A percentile compares a stretch with the other conserved stretches of the same genome.
Conservation (phyloP, 2,113 vertebrate genomes). For the Macquaria ambigua region DNA sequence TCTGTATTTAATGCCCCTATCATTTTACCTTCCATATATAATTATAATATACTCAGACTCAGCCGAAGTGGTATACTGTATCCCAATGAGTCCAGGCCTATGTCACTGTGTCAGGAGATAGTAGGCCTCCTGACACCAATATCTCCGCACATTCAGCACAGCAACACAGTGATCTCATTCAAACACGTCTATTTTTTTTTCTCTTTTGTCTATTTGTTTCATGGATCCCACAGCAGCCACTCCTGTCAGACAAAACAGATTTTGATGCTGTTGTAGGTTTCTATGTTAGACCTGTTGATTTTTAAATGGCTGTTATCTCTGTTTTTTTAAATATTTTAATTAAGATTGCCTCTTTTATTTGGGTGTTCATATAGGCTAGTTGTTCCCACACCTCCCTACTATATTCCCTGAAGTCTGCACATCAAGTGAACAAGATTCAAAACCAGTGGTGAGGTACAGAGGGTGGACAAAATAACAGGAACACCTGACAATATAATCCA, state of each 20-base stretch:
- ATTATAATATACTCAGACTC: not conserved
- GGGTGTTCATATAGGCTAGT: not conserved
- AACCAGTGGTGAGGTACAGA: not conserved
- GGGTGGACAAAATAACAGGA: constrained; percentile 8
- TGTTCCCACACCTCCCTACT: not conserved
- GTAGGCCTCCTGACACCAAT: constrained; percentile 82
- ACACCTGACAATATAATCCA: not conserved
- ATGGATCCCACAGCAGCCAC: constrained; percentile 34
- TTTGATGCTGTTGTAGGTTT: not conserved
- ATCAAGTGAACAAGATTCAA: not conserved
- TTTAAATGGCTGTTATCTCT: not conserved
- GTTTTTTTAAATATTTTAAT: not conserved
- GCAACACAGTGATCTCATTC: constrained; percentile 77
- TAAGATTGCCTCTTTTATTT: not conserved
- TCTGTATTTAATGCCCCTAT: not conserved
- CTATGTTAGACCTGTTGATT: not conserved
- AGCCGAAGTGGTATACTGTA: not conserved
- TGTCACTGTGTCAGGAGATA: constrained; percentile 64
- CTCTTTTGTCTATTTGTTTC: constrained; percentile 44
- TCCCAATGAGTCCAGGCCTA: constrained; percentile 39
- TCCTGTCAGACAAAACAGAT: not conserved
- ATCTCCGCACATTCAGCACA: constrained; percentile 72
- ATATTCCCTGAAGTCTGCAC: not conserved
- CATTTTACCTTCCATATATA: not conserved
- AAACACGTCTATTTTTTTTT: constrained; percentile 63